Evolutionary conservation across 2,113 vertebrate genomes (phyloP).

Genomic region (Numenius arquata): DNA sequence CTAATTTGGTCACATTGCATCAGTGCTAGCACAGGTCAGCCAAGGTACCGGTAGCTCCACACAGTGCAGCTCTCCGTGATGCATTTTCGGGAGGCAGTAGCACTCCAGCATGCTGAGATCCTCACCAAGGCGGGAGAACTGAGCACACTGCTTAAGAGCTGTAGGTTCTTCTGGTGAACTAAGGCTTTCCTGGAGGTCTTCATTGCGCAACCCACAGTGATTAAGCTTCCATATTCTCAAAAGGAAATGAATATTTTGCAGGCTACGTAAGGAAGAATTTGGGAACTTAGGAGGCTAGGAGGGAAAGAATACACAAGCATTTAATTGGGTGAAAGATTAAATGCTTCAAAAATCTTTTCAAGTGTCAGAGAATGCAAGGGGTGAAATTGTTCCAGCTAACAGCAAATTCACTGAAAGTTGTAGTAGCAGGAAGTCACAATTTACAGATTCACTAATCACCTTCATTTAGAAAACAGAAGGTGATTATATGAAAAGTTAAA

Average conservation of each 20-base stretch:
- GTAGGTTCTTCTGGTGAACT: not conserved
- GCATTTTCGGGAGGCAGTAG: not conserved
- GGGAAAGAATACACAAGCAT: not conserved
- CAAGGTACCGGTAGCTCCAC: fast-evolving
- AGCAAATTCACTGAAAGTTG: not conserved
- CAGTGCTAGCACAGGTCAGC: not conserved
- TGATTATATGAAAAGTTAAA: not conserved
- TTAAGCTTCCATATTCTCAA: slow-evolving; percentile 20
- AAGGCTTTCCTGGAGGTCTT: slow-evolving; percentile 5
- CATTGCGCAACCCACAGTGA: not conserved
- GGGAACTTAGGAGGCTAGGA: not conserved
- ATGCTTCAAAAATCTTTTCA: not conserved
- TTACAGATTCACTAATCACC: not conserved
- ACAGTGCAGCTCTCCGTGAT: fast-evolving
- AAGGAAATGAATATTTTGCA: slow-evolving; percentile 42
- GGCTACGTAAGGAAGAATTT: not conserved
- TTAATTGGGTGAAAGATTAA: not conserved
- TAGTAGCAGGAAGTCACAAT: not conserved
- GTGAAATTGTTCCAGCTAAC: not conserved
- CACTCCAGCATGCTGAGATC: fast-evolving
- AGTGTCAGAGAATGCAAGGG: not conserved
- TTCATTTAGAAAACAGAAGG: not conserved
- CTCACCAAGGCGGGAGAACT: fast-evolving
- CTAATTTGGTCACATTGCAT: not conserved
- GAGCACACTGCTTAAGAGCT: not conserved